A percentile compares a stretch with the other conserved stretches of the same genome.
Conservation (phyloP, 2,113 vertebrate genomes). For the Calyptommatus sinebrachiatus region DNA sequence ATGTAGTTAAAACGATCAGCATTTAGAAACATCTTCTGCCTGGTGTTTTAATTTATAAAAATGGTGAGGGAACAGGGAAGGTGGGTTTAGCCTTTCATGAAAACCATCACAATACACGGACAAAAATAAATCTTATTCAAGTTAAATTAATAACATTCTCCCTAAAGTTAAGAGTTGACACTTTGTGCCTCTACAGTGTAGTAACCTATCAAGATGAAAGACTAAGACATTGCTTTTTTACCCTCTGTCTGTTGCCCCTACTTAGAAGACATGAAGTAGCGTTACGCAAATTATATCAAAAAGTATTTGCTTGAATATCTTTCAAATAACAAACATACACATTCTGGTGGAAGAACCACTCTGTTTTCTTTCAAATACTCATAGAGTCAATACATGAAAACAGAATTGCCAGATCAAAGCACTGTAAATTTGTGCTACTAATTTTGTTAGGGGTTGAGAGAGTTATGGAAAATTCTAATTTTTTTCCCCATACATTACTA, state of each 20-base stretch:
- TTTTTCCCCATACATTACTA: background rate
- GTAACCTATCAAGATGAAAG: background rate
- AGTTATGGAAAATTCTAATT: background rate
- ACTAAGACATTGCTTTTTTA: background rate
- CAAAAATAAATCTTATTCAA: background rate
- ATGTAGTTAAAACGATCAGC: background rate
- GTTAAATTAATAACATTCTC: background rate
- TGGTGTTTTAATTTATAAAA: background rate
- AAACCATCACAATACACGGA: background rate
- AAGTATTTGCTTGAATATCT: slow-evolving; percentile 5
- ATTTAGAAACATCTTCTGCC: background rate
- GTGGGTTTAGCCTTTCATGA: background rate
- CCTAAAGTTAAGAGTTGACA: background rate
- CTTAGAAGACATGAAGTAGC: slow-evolving; percentile 14
- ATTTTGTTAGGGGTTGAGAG: background rate
- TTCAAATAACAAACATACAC: background rate
- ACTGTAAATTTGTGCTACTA: slow-evolving; percentile 9
- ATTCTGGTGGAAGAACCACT: background rate
- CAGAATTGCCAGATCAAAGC: background rate
- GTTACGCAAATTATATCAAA: background rate
- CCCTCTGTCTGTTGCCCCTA: slow-evolving; percentile 2
- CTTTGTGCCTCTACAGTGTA: slow-evolving; percentile 38
- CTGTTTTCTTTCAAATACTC: slow-evolving; percentile 18
- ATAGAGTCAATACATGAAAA: slow-evolving; percentile 41
- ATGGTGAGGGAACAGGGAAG: background rate